These are phyloP conservation scores for Rallus crepitans DNA, from an alignment of 2,797 vertebrate species.

Conservation along the genomic window DNA sequence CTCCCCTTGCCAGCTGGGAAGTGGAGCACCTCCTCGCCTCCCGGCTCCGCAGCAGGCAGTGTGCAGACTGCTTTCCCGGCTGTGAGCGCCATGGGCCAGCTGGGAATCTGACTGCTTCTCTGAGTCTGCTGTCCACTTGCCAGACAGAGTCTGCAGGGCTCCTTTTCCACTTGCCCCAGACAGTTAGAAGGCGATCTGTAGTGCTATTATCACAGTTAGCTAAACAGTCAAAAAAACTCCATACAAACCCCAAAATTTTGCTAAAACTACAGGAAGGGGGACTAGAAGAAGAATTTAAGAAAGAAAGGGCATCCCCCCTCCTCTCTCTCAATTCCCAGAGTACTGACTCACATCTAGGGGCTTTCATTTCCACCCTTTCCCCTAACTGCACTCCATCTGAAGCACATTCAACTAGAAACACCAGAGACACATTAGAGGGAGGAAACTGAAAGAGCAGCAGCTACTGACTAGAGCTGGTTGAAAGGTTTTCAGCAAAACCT, in stretches of 20 bases:
- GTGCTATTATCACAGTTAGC: not conserved
- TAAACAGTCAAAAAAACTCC: not conserved
- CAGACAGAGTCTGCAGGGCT: constrained; percentile 27
- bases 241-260: not conserved
- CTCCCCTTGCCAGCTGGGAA: constrained; percentile 50
- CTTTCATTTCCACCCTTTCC: not conserved
- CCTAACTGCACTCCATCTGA: not conserved
- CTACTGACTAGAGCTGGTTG: constrained; percentile 25
- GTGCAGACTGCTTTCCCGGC: constrained; percentile 9
- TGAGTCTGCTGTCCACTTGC: constrained; percentile 29
- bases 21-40: not conserved
- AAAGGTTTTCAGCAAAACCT: constrained; percentile 52
- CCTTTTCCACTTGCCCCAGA: constrained; percentile 6
- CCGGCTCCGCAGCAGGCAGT: constrained; percentile 28
- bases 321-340: not conserved
- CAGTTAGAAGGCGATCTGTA: not conserved
- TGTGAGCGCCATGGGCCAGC: constrained; percentile 38
- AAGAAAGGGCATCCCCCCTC: not conserved
- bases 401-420: not conserved
- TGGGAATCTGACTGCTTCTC: constrained; percentile 61
- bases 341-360: not conserved
- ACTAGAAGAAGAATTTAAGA: not conserved
- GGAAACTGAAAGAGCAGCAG: constrained; percentile 23
- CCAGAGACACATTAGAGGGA: not conserved
- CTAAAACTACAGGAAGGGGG: not conserved